Conservation (phyloP, 2,888 invertebrate genomes). For the Nemapogon koenigi region DNA sequence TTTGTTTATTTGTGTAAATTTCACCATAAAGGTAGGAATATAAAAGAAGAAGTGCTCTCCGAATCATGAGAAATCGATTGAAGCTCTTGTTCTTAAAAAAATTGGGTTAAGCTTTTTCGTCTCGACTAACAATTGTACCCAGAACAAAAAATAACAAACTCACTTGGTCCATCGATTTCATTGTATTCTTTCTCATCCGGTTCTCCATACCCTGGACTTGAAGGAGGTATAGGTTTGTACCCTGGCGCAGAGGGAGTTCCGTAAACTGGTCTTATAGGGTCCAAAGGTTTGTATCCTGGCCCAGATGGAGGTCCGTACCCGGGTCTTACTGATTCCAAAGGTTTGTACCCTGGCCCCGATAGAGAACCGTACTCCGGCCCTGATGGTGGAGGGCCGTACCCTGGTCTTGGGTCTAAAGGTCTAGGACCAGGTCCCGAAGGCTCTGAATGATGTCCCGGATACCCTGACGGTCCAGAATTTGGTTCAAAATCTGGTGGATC, state of each 20-base stretch:
- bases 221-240: not conserved
- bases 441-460: not conserved
- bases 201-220: not conserved
- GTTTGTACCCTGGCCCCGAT: conserved; percentile 23
- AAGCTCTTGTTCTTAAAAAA: too few relatives aligned
- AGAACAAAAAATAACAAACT: too few relatives aligned
- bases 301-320: conserved; percentile 11
- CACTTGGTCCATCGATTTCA: conserved; percentile 29
- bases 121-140: too few relatives aligned
- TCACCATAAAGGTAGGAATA: too few relatives aligned
- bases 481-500: conserved; percentile 14
- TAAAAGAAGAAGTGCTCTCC: too few relatives aligned
- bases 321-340: conserved; percentile 10
- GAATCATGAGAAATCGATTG: too few relatives aligned
- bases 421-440: conserved; percentile 8
- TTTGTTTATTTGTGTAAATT: too few relatives aligned
- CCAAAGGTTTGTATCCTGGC: conserved; percentile 15
- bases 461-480: conserved; percentile 16
- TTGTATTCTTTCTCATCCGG: not conserved
- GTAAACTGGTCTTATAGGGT: conserved; percentile 19
- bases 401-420: conserved; percentile 17
- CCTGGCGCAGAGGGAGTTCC: conserved; percentile 6
- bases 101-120: too few relatives aligned
- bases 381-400: conserved; percentile 12
- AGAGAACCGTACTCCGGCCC: conserved; percentile 27